Conservation (phyloP, 2,888 invertebrate species). For the Sclerodermus sp. region DNA sequence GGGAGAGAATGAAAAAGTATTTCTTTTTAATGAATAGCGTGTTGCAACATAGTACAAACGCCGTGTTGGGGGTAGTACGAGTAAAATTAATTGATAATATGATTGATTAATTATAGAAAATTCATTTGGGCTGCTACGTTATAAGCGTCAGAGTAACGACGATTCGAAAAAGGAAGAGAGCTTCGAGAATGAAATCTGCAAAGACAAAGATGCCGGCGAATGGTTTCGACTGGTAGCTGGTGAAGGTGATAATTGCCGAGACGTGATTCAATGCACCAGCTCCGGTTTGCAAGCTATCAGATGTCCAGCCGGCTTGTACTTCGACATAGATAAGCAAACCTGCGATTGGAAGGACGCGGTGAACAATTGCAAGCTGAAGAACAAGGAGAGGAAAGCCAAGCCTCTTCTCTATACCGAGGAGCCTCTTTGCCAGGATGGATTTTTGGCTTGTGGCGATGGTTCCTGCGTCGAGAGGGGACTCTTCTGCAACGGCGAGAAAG, state of each 20-base stretch:
- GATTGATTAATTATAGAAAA: slow-evolving; percentile 49
- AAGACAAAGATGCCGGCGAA: slow-evolving; percentile 92
- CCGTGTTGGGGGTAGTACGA: no score
- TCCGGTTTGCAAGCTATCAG: slow-evolving; percentile 91
- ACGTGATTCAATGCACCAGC: slow-evolving; percentile 93
- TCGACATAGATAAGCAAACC: slow-evolving; percentile 93
- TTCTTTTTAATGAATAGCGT: no score
- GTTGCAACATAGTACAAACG: no score
- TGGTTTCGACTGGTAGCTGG: slow-evolving; percentile 91
- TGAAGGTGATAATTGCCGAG: slow-evolving; percentile 90
- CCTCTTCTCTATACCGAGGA: slow-evolving; percentile 87
- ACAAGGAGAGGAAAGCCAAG: slow-evolving; percentile 84
- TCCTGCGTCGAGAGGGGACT: slow-evolving; percentile 85
- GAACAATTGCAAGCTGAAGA: slow-evolving; percentile 89
- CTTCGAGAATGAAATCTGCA: slow-evolving; percentile 86
- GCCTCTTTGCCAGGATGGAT: slow-evolving; percentile 85
- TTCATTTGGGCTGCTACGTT: no score
- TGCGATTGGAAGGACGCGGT: slow-evolving; percentile 93
- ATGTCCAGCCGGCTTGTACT: slow-evolving; percentile 88
- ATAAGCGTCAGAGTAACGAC: slow-evolving; percentile 68
- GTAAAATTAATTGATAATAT: not conserved
- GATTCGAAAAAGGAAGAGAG: slow-evolving; percentile 84
- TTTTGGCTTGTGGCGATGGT: slow-evolving; percentile 84
- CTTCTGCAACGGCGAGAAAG: slow-evolving; percentile 91
- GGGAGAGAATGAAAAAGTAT: no score